These are phyloP conservation scores for Adela reaumurella DNA, from an alignment of 2,888 invertebrate genomes.

Conservation along the genomic window DNA sequence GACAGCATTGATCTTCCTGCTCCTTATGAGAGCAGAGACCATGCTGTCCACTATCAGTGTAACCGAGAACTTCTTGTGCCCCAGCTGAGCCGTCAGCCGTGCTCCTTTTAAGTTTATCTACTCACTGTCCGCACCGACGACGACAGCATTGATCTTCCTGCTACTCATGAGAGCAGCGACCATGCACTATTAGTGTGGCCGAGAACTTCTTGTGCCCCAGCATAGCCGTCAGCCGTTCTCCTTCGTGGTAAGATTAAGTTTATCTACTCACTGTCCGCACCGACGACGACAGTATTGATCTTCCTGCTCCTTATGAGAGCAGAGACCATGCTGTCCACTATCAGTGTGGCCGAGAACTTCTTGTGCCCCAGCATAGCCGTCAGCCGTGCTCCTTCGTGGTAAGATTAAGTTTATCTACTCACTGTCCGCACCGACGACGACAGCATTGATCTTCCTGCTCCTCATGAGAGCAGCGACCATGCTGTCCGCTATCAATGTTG, in stretches of 20 bases:
- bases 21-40: slow-evolving; percentile 88
- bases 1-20: slow-evolving; percentile 80
- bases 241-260: slow-evolving; percentile 99
- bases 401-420: no score
- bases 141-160: slow-evolving; percentile 81
- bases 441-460: slow-evolving; percentile 77
- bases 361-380: slow-evolving; percentile 95
- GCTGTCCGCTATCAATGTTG: slow-evolving; percentile 90
- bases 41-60: slow-evolving; percentile 95
- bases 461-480: slow-evolving; percentile 93
- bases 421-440: slow-evolving; percentile 97
- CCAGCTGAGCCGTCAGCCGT: slow-evolving; percentile 90
- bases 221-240: slow-evolving; percentile 94
- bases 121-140: slow-evolving; percentile 94
- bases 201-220: slow-evolving; percentile 89
- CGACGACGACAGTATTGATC: slow-evolving; percentile 92
- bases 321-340: slow-evolving; percentile 95
- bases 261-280: slow-evolving; percentile 84
- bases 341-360: slow-evolving; percentile 85
- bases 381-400: slow-evolving; percentile 93
- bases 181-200: slow-evolving; percentile 89
- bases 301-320: slow-evolving; percentile 80
- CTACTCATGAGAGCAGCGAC: slow-evolving; percentile 87
- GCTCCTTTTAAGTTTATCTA: no score
- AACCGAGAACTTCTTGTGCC: slow-evolving; percentile 86